These are phyloP conservation scores for Teleiodes luculella DNA, from an alignment of 2,888 invertebrate genomes.

Conservation along the genomic window DNA sequence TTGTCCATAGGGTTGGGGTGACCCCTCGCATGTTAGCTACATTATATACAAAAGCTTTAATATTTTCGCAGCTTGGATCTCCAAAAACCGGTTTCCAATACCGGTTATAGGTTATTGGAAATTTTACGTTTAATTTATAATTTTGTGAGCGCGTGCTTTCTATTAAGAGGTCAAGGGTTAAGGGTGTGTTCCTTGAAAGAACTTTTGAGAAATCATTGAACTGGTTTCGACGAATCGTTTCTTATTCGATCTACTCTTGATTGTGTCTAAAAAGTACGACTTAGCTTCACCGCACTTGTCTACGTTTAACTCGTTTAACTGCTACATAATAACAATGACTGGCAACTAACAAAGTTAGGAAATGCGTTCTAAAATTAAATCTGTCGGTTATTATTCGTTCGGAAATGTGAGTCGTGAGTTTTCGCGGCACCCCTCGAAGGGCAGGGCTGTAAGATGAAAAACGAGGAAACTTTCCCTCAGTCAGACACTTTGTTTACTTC, in stretches of 20 bases:
- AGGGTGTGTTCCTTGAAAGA: slow-evolving; percentile 35
- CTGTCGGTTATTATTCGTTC: slow-evolving; percentile 56
- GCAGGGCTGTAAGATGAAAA: slow-evolving; percentile 59
- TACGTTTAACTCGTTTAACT: background rate
- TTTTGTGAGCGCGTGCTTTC: slow-evolving; percentile 59
- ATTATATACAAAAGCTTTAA: slow-evolving; percentile 65
- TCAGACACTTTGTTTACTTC: slow-evolving; percentile 66
- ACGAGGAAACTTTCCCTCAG: slow-evolving; percentile 69
- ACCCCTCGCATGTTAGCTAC: slow-evolving; percentile 59
- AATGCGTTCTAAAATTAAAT: slow-evolving; percentile 54
- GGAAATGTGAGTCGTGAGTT: slow-evolving; percentile 51
- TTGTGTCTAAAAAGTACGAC: too few relatives aligned
- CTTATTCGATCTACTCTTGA: background rate
- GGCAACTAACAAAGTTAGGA: slow-evolving; percentile 21
- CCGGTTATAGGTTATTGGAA: slow-evolving; percentile 55
- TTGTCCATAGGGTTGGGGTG: slow-evolving; percentile 47
- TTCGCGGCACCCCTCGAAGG: slow-evolving; percentile 48
- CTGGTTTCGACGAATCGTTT: background rate
- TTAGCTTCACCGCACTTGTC: too few relatives aligned
- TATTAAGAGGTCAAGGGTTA: slow-evolving; percentile 64
- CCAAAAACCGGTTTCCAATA: slow-evolving; percentile 49
- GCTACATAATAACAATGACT: slow-evolving; percentile 8
- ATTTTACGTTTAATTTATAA: slow-evolving; percentile 76
- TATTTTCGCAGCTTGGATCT: slow-evolving; percentile 71
- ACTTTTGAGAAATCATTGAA: background rate